These are phyloP conservation scores for Vultur gryphus DNA, from an alignment of 2,797 vertebrate genomes.

Conservation along the genomic window DNA sequence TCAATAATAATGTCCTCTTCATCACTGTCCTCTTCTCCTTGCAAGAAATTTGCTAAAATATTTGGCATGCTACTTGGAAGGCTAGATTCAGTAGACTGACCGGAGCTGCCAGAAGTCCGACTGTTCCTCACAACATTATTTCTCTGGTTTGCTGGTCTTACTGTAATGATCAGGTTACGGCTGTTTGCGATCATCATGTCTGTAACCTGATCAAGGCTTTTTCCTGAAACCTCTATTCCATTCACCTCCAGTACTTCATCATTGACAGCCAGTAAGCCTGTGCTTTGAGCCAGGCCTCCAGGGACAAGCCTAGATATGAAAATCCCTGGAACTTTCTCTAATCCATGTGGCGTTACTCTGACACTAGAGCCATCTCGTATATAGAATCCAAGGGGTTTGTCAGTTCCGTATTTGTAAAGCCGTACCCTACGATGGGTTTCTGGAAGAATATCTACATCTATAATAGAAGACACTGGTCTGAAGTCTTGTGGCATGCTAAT, in stretches of 20 bases:
- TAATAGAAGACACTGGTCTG: conserved; percentile 95
- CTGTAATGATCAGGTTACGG: conserved; percentile 96
- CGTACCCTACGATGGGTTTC: conserved; percentile 93
- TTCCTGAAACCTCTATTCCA: conserved; percentile 93
- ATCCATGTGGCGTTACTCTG: conserved; percentile 88
- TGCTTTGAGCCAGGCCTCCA: conserved; percentile 93
- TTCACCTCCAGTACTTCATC: conserved; percentile 98
- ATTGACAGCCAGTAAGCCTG: conserved; percentile 91
- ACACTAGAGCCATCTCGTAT: conserved; percentile 95
- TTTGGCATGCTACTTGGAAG: conserved; percentile 78
- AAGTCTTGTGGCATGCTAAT: conserved; percentile 96
- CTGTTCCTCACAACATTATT: conserved; percentile 91
- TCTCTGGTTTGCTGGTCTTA: conserved; percentile 95
- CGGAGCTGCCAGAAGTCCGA: conserved; percentile 88
- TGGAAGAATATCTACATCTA: conserved; percentile 94
- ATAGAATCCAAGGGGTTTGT: conserved; percentile 95
- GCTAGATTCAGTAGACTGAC: conserved; percentile 91
- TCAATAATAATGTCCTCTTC: conserved; percentile 92
- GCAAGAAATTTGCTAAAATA: conserved; percentile 81
- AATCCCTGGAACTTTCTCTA: conserved; percentile 95
- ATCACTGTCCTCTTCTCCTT: conserved; percentile 88
- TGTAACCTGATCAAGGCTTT: conserved; percentile 95
- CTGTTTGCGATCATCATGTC: conserved; percentile 99
- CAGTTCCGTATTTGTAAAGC: conserved; percentile 94
- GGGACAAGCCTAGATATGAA: conserved; percentile 96